Evolutionary conservation across 2,888 invertebrate genomes (phyloP).

Genomic region (Polyploca ridens): DNA sequence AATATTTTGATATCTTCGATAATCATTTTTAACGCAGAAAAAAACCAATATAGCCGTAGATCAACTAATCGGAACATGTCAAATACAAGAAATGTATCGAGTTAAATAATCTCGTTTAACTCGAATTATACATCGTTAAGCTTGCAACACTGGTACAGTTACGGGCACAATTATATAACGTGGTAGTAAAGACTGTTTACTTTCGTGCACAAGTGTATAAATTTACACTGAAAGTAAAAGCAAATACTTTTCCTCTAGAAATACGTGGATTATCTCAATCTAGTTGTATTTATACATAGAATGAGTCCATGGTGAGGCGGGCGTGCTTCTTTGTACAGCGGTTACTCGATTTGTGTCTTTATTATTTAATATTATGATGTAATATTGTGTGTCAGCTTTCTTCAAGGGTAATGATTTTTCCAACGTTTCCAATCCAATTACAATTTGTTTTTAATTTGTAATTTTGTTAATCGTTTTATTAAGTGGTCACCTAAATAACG

Average conservation of each 20-base stretch:
- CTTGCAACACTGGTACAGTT: slow-evolving; percentile 1
- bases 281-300: not conserved
- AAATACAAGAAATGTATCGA: not conserved
- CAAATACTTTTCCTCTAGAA: slow-evolving; percentile 9
- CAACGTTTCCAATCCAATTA: too few species aligned
- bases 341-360: not conserved
- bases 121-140: not conserved
- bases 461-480: too few species aligned
- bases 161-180: not conserved
- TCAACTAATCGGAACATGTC: not conserved
- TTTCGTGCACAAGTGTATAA: not conserved
- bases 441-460: too few species aligned
- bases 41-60: too few species aligned
- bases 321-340: not conserved
- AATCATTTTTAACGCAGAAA: too few species aligned
- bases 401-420: too few species aligned
- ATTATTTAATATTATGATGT: not conserved
- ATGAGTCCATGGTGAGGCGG: not conserved
- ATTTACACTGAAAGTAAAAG: slow-evolving; percentile 1
- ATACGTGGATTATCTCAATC: slow-evolving; percentile 9
- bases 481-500: too few species aligned
- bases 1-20: too few species aligned
- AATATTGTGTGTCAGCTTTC: too few species aligned
- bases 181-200: not conserved
- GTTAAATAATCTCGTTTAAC: not conserved